Evolutionary conservation across 2,888 invertebrate genomes (phyloP).

Genomic region (Drosophila phalerata): DNA sequence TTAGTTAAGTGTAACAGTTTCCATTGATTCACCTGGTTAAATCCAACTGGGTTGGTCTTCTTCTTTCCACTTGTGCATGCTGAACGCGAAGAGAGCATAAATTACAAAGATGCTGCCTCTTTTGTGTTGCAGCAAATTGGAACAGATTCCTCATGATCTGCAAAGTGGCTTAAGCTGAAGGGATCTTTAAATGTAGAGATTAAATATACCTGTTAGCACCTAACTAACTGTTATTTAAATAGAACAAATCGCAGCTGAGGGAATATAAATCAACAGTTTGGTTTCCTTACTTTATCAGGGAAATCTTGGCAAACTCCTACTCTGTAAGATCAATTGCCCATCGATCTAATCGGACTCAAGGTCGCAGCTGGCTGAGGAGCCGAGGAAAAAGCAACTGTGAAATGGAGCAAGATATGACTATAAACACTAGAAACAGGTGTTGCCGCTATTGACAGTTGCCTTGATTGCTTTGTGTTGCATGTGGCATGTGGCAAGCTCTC

Average conservation of each 20-base stretch:
- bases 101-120: constrained; percentile 61
- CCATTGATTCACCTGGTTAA: constrained; percentile 28
- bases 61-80: constrained; percentile 41
- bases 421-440: constrained; percentile 64
- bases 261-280: constrained; percentile 6
- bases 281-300: constrained; percentile 31
- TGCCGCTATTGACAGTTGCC: constrained; percentile 70
- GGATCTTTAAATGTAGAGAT: constrained; percentile 35
- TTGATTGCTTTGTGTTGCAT: constrained; percentile 72
- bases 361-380: constrained; percentile 41
- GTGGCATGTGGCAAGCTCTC: constrained; percentile 41
- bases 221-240: constrained; percentile 18
- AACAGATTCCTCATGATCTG: constrained; percentile 36
- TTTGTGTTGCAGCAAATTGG: constrained; percentile 68
- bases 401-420: constrained; percentile 31
- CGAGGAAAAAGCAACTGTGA: constrained; percentile 17
- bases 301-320: background rate
- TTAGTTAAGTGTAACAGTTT: constrained; percentile 67
- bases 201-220: constrained; percentile 33
- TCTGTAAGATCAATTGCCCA: constrained; percentile 11
- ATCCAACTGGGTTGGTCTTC: constrained; percentile 14
- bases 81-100: constrained; percentile 60
- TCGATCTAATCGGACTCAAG: constrained; percentile 49
- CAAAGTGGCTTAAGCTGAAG: constrained; percentile 43
- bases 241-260: background rate